Conservation (phyloP, 1,140 invertebrate species). For the Pseudomyrmex cubaensis region DNA sequence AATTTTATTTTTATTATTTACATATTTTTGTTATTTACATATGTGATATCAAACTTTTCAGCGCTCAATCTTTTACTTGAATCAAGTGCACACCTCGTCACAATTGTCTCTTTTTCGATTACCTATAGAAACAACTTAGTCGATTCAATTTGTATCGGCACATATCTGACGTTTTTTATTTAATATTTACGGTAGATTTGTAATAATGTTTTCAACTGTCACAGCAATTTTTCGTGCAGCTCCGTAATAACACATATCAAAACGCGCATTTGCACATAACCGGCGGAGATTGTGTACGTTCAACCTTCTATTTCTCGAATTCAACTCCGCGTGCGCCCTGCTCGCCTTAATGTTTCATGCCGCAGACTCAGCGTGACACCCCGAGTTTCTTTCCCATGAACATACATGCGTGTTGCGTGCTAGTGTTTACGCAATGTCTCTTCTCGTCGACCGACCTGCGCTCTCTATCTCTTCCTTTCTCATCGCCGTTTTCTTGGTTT, state of each 20-base stretch:
- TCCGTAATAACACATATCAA: constrained; percentile 24
- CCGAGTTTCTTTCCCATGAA: constrained; percentile 65
- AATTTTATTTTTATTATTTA: no score
- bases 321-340: constrained; percentile 49
- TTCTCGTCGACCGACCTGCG: constrained; percentile 54
- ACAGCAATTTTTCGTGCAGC: constrained; percentile 24
- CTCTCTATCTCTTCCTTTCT: constrained; percentile 43
- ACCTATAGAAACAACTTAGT: no score
- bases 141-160: no score
- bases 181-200: constrained; percentile 2
- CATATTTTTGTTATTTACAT: no score
- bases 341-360: not conserved
- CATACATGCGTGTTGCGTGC: constrained; percentile 60
- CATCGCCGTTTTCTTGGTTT: constrained; percentile 17
- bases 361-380: not conserved
- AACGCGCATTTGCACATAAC: no score
- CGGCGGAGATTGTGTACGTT: no score
- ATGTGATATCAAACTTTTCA: no score
- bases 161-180: no score
- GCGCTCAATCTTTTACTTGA: no score
- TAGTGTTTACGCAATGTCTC: constrained; percentile 79
- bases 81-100: no score
- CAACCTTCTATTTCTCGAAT: constrained; percentile 46
- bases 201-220: constrained; percentile 8
- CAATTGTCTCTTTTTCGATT: no score